Base-by-base conservation (phyloP, 2,113 vertebrate genomes). In the Sialia sialis region DNA sequence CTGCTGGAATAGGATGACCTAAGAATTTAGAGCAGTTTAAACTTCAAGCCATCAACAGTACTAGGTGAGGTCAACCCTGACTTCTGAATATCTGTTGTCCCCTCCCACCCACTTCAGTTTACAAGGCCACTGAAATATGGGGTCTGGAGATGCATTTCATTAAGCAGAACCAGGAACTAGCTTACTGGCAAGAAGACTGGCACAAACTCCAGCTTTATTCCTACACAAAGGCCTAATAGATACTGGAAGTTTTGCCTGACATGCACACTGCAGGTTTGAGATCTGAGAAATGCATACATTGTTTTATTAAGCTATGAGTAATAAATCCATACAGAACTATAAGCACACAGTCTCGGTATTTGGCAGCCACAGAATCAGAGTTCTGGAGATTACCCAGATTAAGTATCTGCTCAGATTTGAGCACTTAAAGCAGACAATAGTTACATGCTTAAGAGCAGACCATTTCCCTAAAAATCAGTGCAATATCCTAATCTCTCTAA, bases 1-100 rank as follows among this genome's bases (percentile, higher is more conserved):
- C 9, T 66, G 26, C 38, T 25, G 30, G 15, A 64, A 60, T 1
- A 51, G 11, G 12, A 51, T 13, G 14, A 34, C 5, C 4, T 18
- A 29, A 17, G 2, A 21, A 32, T 14, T 56, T 4, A 44, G 4
- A 54, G 4, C 12, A 36, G 27, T 29, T 77, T 4, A 8, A 59
- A 59, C n/a, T 10, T 39, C 2, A 75, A 58, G 20, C 5, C 2
- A 68, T 56, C 32, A 59, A 20, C 9, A 18, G 12, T 5, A 36
- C 26, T 10, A 30, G 17, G 5, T 20, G 16, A 81, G 27, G 20
- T 16, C 0, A 0, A 34, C 7, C 8, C 11, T n/a, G n/a, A n/a
- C 14, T 52, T n/a, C 6, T 13, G 23, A 84, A 21, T 7, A 32
- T 8, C n/a, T 58, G n/a, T 1, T 54, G 11, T 19, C 15, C 22